phyloP scores from a whole-genome alignment of 1,140 invertebrate genomes.

The Drosophila arawakana region DNA sequence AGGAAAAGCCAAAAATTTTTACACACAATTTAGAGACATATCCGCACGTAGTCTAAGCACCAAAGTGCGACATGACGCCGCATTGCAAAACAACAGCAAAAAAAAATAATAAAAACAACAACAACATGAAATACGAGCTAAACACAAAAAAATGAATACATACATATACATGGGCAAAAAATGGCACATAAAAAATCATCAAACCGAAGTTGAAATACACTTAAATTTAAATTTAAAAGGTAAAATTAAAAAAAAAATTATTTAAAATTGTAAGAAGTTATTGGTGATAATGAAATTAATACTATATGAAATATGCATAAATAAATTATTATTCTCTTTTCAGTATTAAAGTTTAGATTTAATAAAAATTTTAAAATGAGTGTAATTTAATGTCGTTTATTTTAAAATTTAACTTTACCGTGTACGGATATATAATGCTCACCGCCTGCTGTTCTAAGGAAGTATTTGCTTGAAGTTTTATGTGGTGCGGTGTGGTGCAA shows the following conservation, averaged over 20 bases:
- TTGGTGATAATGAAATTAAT: too few species aligned
- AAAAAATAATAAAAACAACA: conserved; percentile 21
- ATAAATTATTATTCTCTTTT: too few species aligned
- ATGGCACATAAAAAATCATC: background rate
- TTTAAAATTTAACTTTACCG: background rate
- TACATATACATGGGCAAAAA: conserved; percentile 8
- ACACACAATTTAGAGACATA: conserved; percentile 82
- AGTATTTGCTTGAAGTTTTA: conserved; percentile 10
- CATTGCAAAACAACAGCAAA: conserved; percentile 46
- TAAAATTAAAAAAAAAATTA: background rate
- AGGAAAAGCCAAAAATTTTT: conserved; percentile 70
- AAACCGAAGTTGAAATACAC: conserved; percentile 17
- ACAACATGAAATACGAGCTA: conserved; percentile 54
- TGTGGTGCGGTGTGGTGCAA: conserved; percentile 12
- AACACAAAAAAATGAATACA: conserved; percentile 28
- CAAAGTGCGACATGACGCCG: conserved; percentile 53
- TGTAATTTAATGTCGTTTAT: background rate
- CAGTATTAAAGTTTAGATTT: background rate
- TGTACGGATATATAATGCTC: conserved; percentile 22
- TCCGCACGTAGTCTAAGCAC: conserved; percentile 70
- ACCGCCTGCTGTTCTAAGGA: conserved; percentile 31
- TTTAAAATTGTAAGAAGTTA: background rate
- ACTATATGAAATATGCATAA: too few species aligned
- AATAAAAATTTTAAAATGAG: background rate
- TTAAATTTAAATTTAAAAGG: background rate